These are phyloP conservation scores for Petrocephalus microphthalmus DNA, from an alignment of 2,113 vertebrate species.

Conservation along the genomic window DNA sequence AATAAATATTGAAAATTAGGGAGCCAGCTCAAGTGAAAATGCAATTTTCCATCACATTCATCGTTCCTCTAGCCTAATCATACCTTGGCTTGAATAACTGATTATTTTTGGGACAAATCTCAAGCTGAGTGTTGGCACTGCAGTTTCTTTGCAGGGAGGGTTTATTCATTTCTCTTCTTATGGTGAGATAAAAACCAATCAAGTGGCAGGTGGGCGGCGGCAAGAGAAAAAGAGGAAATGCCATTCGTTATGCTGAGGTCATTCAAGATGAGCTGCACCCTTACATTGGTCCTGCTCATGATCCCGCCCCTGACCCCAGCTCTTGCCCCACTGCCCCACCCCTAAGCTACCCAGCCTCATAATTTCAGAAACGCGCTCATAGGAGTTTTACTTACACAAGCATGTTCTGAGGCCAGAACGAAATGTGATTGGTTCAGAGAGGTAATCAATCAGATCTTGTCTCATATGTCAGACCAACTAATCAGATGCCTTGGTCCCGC, in stretches of 20 bases:
- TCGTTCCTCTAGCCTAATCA: slow-evolving; percentile 6
- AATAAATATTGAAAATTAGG: slow-evolving; percentile 11
- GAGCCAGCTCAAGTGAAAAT: slow-evolving; percentile 26
- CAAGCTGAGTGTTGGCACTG: not conserved
- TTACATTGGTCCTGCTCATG: not conserved
- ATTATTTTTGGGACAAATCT: not conserved
- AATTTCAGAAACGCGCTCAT: not conserved
- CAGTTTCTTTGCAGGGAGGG: not conserved
- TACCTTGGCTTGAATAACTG: not conserved
- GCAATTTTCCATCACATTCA: slow-evolving; percentile 25
- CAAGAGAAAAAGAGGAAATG: not conserved
- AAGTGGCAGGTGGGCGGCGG: not conserved
- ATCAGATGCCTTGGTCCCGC: too few species aligned
- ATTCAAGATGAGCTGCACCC: not conserved
- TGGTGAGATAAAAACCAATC: not conserved
- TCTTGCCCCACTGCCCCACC: too few species aligned
- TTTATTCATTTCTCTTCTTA: not conserved
- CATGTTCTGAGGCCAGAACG: too few species aligned
- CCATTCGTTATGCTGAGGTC: not conserved
- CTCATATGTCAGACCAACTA: too few species aligned
- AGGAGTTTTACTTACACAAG: too few species aligned
- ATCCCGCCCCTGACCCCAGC: too few species aligned
- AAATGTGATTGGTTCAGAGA: too few species aligned
- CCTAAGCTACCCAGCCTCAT: not conserved
- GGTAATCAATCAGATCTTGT: too few species aligned